Conservation (phyloP, 1,140 invertebrate species). For the Listronotus bonariensis region DNA sequence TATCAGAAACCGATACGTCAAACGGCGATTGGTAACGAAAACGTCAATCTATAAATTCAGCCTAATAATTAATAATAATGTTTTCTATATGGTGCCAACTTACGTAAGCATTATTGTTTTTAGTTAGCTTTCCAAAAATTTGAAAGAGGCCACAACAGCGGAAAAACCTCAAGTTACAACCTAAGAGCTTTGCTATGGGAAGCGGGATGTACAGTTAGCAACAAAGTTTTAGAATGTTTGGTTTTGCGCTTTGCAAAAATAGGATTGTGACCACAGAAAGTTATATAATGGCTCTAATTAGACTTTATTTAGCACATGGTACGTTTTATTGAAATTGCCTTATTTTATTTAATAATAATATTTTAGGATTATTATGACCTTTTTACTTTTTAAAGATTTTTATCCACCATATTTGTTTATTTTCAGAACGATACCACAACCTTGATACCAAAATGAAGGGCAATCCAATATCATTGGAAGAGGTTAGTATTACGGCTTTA, state of each 20-base stretch:
- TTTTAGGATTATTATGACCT: no score
- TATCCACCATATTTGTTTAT: conserved; percentile 37
- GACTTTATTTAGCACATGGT: conserved; percentile 76
- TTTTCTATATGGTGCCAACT: no score
- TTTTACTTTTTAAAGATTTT: no score
- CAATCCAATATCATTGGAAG: conserved; percentile 74
- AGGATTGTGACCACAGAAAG: conserved; percentile 65
- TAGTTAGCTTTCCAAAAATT: conserved; percentile 67
- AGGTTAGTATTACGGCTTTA: conserved; percentile 59
- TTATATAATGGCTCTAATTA: conserved; percentile 71
- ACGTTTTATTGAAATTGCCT: no score
- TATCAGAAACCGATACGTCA: no score
- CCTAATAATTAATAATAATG: no score
- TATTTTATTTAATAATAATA: no score
- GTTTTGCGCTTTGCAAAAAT: conserved; percentile 70
- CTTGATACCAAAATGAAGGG: conserved; percentile 75
- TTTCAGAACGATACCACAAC: conserved; percentile 70
- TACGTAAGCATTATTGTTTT: no score
- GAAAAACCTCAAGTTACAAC: conserved; percentile 68
- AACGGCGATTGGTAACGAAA: no score
- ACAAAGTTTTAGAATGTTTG: conserved; percentile 76
- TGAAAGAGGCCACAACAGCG: conserved; percentile 60
- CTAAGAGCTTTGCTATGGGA: conserved; percentile 69
- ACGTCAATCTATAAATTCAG: no score
- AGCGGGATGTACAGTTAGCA: conserved; percentile 70